Evolutionary conservation across 2,888 invertebrate species (phyloP).

Genomic region (Thereva unica): DNA sequence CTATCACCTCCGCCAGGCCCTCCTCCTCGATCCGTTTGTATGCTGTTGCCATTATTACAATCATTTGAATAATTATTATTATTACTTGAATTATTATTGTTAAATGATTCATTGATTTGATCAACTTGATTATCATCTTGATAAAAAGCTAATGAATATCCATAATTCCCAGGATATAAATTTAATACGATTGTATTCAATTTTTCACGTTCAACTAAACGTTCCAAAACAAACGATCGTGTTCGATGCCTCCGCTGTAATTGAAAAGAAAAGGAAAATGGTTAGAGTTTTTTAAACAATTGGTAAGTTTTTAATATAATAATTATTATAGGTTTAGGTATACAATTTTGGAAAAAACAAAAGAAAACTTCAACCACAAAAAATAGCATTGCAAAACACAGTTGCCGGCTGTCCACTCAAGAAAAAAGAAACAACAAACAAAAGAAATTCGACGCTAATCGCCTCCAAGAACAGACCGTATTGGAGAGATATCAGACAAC

Average conservation of each 20-base stretch:
- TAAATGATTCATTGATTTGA: conserved; percentile 58
- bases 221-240: conserved; percentile 77
- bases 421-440: too few relatives aligned
- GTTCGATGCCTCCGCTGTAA: conserved; percentile 55
- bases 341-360: too few relatives aligned
- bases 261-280: conserved; percentile 14
- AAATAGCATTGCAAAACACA: too few relatives aligned
- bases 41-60: conserved; percentile 20
- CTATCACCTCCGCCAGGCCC: conserved; percentile 10
- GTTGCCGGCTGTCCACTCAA: too few relatives aligned
- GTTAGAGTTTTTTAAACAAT: neutral
- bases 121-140: conserved; percentile 57
- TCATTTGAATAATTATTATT: conserved; percentile 39
- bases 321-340: too few relatives aligned
- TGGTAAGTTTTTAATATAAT: neutral
- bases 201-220: conserved; percentile 81
- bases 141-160: conserved; percentile 69
- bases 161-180: conserved; percentile 89
- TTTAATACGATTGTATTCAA: conserved; percentile 89
- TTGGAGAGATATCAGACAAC: too few relatives aligned
- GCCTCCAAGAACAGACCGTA: too few relatives aligned
- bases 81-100: conserved; percentile 40
- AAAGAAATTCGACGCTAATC: too few relatives aligned
- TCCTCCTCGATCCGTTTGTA: conserved; percentile 18
- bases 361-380: too few relatives aligned